A percentile compares a stretch with the other conserved stretches of the same genome.
These are phyloP conservation scores for Leptinotarsa rubiginosa DNA, from an alignment of 2,888 invertebrate species.

Conservation along the genomic window DNA sequence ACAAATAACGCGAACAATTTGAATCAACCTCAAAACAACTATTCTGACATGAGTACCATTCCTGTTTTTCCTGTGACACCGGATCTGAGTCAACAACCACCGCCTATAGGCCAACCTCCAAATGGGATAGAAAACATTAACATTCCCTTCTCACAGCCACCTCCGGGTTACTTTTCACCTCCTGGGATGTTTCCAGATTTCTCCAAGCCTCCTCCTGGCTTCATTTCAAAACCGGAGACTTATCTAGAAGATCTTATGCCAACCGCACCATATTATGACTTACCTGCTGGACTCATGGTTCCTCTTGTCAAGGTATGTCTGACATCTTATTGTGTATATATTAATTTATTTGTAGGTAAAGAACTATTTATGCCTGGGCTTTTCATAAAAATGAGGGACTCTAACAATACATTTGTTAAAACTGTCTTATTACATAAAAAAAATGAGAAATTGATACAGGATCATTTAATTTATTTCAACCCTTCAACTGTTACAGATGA, in stretches of 20 bases:
- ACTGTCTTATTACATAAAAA: conserved; percentile 10
- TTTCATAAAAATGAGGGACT: background rate
- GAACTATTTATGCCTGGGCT: background rate
- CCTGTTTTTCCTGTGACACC: conserved; percentile 46
- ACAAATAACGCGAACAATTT: conserved; percentile 43
- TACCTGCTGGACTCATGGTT: conserved; percentile 98
- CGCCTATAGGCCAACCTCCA: conserved; percentile 38
- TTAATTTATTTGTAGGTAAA: conserved; percentile 5
- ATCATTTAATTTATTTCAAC: conserved; percentile 8
- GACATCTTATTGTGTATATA: background rate
- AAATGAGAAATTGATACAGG: conserved; percentile 6
- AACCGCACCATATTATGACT: conserved; percentile 93
- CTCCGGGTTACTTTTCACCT: conserved; percentile 69
- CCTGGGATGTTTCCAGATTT: conserved; percentile 79
- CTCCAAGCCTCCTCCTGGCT: conserved; percentile 89
- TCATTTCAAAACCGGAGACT: conserved; percentile 64
- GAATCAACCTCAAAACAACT: conserved; percentile 54
- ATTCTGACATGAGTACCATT: conserved; percentile 30
- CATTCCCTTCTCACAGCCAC: conserved; percentile 69
- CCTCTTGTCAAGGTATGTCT: conserved; percentile 87
- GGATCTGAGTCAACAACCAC: conserved; percentile 47
- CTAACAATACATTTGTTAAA: background rate
- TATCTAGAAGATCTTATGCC: conserved; percentile 83
- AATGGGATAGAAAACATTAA: conserved; percentile 55
- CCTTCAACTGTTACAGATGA: background rate